Percentiles rank a stretch among this genome's conserved stretches.
phyloP scores from a whole-genome alignment of 2,888 invertebrate genomes.

The Nomada hirtipes region DNA sequence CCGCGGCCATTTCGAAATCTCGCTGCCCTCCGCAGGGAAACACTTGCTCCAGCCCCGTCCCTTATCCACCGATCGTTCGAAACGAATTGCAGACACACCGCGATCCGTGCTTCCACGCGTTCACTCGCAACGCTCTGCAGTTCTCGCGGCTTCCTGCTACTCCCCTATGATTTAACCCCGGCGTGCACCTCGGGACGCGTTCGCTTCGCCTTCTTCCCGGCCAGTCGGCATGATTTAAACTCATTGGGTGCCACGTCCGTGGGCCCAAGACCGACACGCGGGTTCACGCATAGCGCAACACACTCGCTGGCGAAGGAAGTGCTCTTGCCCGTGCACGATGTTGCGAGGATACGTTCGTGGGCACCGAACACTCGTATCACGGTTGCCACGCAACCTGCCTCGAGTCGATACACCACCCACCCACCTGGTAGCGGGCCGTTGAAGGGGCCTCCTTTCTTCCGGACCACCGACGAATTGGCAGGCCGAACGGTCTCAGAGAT shows the following conservation, averaged over 20 bases:
- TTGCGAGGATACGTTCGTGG: conserved; percentile 21
- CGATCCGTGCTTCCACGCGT: conserved; percentile 39
- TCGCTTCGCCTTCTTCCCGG: conserved; percentile 59
- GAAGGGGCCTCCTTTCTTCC: conserved; percentile 10
- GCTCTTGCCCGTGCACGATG: conserved; percentile 11
- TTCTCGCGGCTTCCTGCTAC: conserved; percentile 54
- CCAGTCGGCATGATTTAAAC: conserved; percentile 80
- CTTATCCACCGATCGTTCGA: conserved; percentile 65
- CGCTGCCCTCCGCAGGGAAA: conserved; percentile 22
- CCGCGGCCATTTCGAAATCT: conserved; percentile 36
- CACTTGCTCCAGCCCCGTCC: conserved; percentile 49
- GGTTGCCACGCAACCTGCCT: conserved; percentile 55
- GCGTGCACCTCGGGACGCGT: conserved; percentile 49
- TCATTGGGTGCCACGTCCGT: conserved; percentile 81
- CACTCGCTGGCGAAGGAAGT: conserved; percentile 10
- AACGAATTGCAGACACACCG: conserved; percentile 62
- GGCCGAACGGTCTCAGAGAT: too few relatives aligned
- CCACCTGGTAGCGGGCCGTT: conserved; percentile 55
- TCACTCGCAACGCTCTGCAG: conserved; percentile 30
- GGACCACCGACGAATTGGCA: conserved; percentile 22
- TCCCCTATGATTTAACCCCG: conserved; percentile 67
- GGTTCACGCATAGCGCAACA: conserved; percentile 61
- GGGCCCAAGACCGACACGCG: conserved; percentile 71
- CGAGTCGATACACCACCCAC: conserved; percentile 39
- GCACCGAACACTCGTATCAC: conserved; percentile 1